Conservation (phyloP, 2,113 vertebrate species). For the Cepphus grylle region DNA sequence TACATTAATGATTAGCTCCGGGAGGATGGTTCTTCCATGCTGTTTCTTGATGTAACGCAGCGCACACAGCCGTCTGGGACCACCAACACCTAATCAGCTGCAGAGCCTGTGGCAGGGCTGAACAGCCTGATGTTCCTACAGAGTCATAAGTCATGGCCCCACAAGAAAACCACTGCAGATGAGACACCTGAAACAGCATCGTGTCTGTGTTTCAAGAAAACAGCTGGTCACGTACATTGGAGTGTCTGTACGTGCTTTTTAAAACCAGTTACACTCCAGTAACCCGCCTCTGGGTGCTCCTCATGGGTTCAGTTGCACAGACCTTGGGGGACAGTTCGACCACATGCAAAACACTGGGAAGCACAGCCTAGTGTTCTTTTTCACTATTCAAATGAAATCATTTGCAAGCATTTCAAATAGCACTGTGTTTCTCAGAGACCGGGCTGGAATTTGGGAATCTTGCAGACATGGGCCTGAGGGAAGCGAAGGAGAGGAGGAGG, state of each 20-base stretch:
- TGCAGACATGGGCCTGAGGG: fast-evolving
- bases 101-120: not conserved
- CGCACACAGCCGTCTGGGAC: fast-evolving
- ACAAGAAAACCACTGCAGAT: not conserved
- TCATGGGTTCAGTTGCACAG: not conserved
- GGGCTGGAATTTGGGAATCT: not conserved
- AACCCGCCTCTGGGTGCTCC: not conserved
- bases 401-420: not conserved
- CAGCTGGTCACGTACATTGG: not conserved
- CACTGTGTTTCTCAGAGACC: not conserved
- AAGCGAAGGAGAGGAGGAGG: not conserved
- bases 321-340: not conserved
- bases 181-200: not conserved
- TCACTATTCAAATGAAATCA: not conserved
- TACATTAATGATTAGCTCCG: not conserved
- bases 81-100: not conserved
- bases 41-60: not conserved
- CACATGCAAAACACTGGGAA: fast-evolving
- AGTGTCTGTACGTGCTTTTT: not conserved
- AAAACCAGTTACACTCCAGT: not conserved
- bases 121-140: not conserved
- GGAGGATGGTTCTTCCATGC: not conserved
- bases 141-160: not conserved
- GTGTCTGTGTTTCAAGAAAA: not conserved
- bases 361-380: not conserved